These are phyloP conservation scores for Gephyroberyx darwinii DNA, from an alignment of 2,797 vertebrate species.

Conservation along the genomic window DNA sequence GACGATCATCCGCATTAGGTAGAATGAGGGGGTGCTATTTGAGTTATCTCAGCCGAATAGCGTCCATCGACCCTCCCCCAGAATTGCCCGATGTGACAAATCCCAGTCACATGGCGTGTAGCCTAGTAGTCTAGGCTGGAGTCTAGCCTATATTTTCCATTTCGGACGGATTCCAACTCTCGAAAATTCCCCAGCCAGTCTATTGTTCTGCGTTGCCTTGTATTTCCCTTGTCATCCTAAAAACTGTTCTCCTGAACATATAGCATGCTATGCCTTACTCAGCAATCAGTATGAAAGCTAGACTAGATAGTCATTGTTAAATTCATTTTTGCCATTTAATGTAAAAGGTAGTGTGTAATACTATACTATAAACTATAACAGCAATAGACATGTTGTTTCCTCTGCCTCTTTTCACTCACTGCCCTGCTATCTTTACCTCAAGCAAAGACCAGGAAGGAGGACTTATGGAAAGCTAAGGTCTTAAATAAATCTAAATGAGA, in stretches of 20 bases:
- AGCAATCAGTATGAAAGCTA: background rate
- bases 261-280: slow-evolving; percentile 1
- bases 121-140: slow-evolving; percentile 23
- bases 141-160: slow-evolving; percentile 42
- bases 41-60: slow-evolving; percentile 9
- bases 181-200: slow-evolving; percentile 21
- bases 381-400: background rate
- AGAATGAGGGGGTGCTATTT: background rate
- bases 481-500: slow-evolving; percentile 49
- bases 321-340: background rate
- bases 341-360: background rate
- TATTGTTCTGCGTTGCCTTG: slow-evolving; percentile 45
- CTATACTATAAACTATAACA: background rate
- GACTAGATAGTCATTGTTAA: background rate
- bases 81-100: slow-evolving; percentile 56
- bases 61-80: slow-evolving; percentile 43
- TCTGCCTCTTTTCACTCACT: background rate
- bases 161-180: slow-evolving; percentile 41
- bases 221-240: background rate
- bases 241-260: slow-evolving; percentile 3
- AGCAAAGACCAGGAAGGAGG: slow-evolving; percentile 1
- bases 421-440: background rate
- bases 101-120: slow-evolving; percentile 62
- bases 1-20: slow-evolving; percentile 19
- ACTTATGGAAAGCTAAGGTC: background rate